These are phyloP conservation scores for Myotis brandtii DNA, from an alignment of 2,113 vertebrate species.

Conservation along the genomic window DNA sequence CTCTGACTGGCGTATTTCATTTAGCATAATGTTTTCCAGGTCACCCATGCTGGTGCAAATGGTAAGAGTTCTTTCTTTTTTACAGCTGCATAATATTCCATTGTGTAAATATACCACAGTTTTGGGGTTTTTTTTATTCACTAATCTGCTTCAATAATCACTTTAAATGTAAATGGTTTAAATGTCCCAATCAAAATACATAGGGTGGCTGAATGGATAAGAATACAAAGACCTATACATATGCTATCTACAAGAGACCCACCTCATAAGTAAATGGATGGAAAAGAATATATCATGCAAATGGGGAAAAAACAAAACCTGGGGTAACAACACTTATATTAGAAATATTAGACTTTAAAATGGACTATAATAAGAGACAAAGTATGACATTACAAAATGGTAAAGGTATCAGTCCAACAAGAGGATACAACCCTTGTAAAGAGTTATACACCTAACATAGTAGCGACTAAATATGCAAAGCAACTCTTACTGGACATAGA, in stretches of 20 bases:
- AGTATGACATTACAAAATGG: neutral
- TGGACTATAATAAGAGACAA: neutral
- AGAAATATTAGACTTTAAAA: neutral
- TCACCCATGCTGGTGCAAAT: too few relatives aligned
- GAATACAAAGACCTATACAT: neutral
- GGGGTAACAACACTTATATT: neutral
- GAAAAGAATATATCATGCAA: neutral
- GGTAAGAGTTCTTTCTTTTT: too few relatives aligned
- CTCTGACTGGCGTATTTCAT: too few relatives aligned
- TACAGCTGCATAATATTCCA: too few relatives aligned
- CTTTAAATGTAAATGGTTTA: neutral
- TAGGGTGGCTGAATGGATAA: neutral
- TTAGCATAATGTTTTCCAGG: too few relatives aligned
- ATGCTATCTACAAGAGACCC: neutral
- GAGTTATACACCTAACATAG: too few relatives aligned
- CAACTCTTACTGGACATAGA: neutral
- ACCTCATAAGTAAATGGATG: neutral
- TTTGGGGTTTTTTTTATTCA: too few relatives aligned
- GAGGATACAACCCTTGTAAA: neutral
- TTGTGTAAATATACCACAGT: too few relatives aligned
- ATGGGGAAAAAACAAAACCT: neutral
- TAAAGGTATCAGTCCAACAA: neutral
- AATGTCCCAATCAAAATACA: neutral
- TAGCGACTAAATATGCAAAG: neutral
- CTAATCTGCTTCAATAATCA: neutral